Percentiles rank a stretch among this genome's conserved stretches.
phyloP scores from a whole-genome alignment of 2,797 vertebrate genomes.

The Lithobates sylvaticus region DNA sequence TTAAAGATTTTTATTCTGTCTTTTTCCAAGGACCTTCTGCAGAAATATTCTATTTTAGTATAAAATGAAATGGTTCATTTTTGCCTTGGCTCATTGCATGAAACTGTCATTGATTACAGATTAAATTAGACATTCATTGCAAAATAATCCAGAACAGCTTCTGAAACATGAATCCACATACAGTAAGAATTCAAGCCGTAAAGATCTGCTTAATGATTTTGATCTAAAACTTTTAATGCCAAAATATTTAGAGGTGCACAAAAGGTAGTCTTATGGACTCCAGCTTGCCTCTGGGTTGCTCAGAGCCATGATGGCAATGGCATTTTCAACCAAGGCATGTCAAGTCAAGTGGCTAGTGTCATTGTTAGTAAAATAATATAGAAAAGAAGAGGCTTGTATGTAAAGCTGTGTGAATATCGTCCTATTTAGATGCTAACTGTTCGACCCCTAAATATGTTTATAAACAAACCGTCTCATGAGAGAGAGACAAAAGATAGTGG shows the following conservation, averaged over 20 bases:
- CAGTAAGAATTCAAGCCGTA: slow-evolving; percentile 14
- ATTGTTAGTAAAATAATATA: not conserved
- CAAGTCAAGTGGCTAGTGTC: slow-evolving; percentile 16
- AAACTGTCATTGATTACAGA: slow-evolving; percentile 53
- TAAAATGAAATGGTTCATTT: slow-evolving; percentile 48
- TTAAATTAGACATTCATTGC: slow-evolving; percentile 33
- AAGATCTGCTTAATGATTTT: slow-evolving; percentile 34
- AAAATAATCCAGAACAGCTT: slow-evolving; percentile 50
- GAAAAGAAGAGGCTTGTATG: no score
- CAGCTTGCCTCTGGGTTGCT: not conserved
- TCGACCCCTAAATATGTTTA: no score
- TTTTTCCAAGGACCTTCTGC: slow-evolving; percentile 27
- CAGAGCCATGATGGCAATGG: slow-evolving; percentile 21
- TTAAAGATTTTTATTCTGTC: slow-evolving; percentile 31
- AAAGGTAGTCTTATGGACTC: slow-evolving; percentile 37
- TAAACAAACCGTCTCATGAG: no score
- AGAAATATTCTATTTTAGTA: slow-evolving; percentile 43
- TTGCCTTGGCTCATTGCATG: slow-evolving; percentile 33
- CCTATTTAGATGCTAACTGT: no score
- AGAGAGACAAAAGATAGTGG: no score
- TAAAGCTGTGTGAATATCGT: no score
- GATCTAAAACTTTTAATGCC: slow-evolving; percentile 39
- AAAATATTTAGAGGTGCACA: slow-evolving; percentile 30
- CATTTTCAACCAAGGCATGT: slow-evolving; percentile 7
- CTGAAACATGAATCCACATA: slow-evolving; percentile 29